Percentiles rank a stretch among this genome's conserved stretches.
Conservation (phyloP, 2,113 vertebrate genomes). For the Python bivittatus region DNA sequence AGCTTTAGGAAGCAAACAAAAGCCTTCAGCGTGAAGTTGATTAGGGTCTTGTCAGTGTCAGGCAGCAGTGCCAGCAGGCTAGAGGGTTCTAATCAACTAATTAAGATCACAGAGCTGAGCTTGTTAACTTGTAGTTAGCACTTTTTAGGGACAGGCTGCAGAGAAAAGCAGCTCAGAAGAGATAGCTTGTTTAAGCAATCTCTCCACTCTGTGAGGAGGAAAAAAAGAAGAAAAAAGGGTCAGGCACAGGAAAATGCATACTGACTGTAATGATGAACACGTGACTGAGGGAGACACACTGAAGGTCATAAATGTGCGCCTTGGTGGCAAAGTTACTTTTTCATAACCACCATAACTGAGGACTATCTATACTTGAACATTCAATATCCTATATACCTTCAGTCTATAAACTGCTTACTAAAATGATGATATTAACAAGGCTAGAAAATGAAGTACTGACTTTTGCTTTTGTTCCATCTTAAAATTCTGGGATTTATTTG, state of each 20-base stretch:
- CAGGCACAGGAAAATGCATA: too few relatives aligned
- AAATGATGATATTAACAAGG: neutral
- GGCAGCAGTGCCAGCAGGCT: neutral
- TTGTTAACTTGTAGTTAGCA: neutral
- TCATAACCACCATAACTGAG: neutral
- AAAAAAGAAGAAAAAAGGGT: neutral
- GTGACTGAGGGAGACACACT: too few relatives aligned
- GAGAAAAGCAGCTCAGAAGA: neutral
- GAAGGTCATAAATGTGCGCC: too few relatives aligned
- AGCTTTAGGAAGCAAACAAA: neutral
- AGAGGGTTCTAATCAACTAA: neutral
- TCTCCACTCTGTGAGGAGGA: neutral
- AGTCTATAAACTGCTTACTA: neutral
- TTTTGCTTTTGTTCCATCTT: neutral
- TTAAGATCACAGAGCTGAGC: neutral
- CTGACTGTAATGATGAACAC: too few relatives aligned
- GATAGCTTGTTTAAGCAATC: neutral
- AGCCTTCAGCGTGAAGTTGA: neutral
- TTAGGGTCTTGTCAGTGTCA: neutral
- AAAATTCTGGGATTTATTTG: neutral
- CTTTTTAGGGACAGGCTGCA: neutral
- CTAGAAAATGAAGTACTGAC: neutral
- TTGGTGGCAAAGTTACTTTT: too few relatives aligned
- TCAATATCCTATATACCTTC: neutral
- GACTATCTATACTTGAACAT: neutral